phyloP scores from a whole-genome alignment of 1,140 invertebrate species.

The Lepeophtheirus salmonis region DNA sequence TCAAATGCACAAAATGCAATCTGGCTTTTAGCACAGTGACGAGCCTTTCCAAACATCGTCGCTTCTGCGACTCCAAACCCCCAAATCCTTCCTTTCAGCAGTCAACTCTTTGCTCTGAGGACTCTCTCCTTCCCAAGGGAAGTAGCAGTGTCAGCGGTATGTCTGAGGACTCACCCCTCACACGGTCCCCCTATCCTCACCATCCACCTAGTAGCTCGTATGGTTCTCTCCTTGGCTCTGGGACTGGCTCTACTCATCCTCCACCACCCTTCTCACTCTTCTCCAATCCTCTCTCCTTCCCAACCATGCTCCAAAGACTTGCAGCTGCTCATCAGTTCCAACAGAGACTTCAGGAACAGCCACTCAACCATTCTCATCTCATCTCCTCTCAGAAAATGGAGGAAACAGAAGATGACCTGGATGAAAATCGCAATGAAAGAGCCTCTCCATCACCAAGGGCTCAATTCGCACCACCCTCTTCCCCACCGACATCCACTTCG shows the following conservation, averaged over 20 bases:
- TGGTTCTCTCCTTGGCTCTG: too few relatives aligned
- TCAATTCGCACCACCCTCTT: not conserved
- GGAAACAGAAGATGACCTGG: not conserved
- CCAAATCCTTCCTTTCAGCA: too few relatives aligned
- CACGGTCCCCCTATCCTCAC: conserved; percentile 26
- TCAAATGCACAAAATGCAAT: conserved; percentile 77
- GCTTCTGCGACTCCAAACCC: conserved; percentile 39
- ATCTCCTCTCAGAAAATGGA: conserved; percentile 19
- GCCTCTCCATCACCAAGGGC: not conserved
- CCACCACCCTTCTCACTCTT: conserved; percentile 18
- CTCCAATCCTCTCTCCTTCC: conserved; percentile 20
- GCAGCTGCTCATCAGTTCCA: conserved; percentile 19
- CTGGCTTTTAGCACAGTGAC: conserved; percentile 74
- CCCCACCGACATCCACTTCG: not conserved
- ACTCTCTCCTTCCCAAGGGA: conserved; percentile 26
- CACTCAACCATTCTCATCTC: conserved; percentile 21
- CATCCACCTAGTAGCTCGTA: too few relatives aligned
- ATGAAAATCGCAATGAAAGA: not conserved
- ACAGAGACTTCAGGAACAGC: conserved; percentile 20
- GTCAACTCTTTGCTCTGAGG: conserved; percentile 41
- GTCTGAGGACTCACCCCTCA: conserved; percentile 36
- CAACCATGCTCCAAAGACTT: conserved; percentile 20
- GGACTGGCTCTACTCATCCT: conserved; percentile 16
- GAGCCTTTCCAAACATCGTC: conserved; percentile 39
- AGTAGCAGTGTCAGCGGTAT: too few relatives aligned